These are phyloP conservation scores for Accipiter virgatus DNA, from an alignment of 2,113 vertebrate genomes.

Conservation along the genomic window DNA sequence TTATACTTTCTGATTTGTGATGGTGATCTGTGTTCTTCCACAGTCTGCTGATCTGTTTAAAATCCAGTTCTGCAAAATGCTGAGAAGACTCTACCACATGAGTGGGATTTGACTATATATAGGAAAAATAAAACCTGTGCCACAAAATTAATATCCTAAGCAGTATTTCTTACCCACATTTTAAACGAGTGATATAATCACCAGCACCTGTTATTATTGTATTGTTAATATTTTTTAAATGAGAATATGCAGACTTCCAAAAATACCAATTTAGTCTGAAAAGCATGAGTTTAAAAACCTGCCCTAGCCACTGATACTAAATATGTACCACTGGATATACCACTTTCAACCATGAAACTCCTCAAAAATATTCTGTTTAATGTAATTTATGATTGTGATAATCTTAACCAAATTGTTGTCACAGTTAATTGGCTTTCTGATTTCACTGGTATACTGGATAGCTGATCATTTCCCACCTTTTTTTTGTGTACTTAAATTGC, in stretches of 20 bases:
- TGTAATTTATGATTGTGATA: neutral
- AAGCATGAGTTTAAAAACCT: neutral
- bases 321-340: neutral
- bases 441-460: constrained; percentile 6
- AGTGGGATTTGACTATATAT: neutral
- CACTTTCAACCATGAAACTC: neutral
- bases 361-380: neutral
- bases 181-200: neutral
- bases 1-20: neutral
- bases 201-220: neutral
- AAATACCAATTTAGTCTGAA: neutral
- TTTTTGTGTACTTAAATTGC: constrained; percentile 38
- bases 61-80: neutral
- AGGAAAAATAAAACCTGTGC: neutral
- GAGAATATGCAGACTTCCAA: neutral
- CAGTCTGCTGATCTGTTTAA: neutral
- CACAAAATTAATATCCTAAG: neutral
- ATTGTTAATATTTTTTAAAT: neutral
- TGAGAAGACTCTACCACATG: neutral
- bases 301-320: neutral
- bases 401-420: constrained; percentile 15
- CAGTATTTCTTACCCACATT: neutral
- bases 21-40: neutral
- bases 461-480: neutral
- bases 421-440: constrained; percentile 38